phyloP scores from a whole-genome alignment of 2,888 invertebrate species.

The Thyatira batis region DNA sequence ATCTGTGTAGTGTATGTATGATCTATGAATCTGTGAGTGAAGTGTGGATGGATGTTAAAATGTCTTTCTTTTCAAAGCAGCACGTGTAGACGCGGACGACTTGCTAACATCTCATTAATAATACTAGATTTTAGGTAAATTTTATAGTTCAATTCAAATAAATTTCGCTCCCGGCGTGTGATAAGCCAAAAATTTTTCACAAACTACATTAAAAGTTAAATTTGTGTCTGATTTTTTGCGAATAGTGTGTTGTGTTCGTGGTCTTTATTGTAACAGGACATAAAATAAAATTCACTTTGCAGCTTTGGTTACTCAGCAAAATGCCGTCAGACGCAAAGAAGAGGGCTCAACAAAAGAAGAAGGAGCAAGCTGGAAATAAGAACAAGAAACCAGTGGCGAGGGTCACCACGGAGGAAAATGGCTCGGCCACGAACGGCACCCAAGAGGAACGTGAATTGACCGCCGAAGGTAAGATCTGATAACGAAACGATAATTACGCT shows the following conservation, averaged over 20 bases:
- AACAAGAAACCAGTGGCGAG: conserved; percentile 79
- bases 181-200: background rate
- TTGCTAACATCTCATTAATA: conserved; percentile 49
- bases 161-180: conserved; percentile 19
- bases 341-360: conserved; percentile 98
- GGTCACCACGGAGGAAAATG: conserved; percentile 81
- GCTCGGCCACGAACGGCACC: conserved; percentile 69
- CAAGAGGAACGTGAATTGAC: conserved; percentile 84
- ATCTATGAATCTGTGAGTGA: background rate
- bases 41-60: conserved; percentile 29
- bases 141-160: conserved; percentile 16
- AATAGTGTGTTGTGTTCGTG: conserved; percentile 13
- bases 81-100: conserved; percentile 78
- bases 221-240: conserved; percentile 4
- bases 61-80: conserved; percentile 72
- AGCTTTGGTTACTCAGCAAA: conserved; percentile 44
- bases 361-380: conserved; percentile 93
- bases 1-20: no score
- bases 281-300: conserved; percentile 17
- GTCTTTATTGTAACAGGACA: conserved; percentile 1
- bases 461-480: conserved; percentile 83
- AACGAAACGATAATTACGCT: background rate
- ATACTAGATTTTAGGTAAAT: conserved; percentile 49
- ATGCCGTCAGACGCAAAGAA: conserved; percentile 99
- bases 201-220: conserved; percentile 5